A percentile compares a stretch with the other conserved stretches of the same genome.
These are phyloP conservation scores for Cheirogaleus medius DNA, from an alignment of 2,113 vertebrate genomes.

Conservation along the genomic window DNA sequence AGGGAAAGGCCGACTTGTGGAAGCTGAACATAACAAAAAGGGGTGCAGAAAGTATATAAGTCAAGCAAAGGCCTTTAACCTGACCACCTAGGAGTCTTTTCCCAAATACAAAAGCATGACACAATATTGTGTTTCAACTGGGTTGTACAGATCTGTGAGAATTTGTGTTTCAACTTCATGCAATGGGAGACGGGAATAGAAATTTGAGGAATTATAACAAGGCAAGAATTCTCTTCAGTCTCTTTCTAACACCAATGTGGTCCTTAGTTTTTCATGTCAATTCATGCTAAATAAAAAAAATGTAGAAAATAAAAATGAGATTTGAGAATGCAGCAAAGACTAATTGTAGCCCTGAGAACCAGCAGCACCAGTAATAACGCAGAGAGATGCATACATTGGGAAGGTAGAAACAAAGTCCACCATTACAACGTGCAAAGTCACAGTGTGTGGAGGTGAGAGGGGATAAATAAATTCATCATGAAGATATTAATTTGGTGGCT, in stretches of 20 bases:
- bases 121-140: background rate
- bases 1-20: background rate
- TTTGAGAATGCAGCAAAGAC: background rate
- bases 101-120: background rate
- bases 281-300: background rate
- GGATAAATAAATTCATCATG: background rate
- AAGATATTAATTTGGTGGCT: background rate
- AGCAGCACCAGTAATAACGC: background rate
- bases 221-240: background rate
- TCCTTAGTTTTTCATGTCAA: background rate
- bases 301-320: background rate
- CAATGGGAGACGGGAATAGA: background rate
- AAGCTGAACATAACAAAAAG: background rate
- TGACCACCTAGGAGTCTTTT: background rate
- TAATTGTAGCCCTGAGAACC: background rate
- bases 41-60: background rate
- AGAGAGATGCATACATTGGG: background rate
- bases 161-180: constrained; percentile 1
- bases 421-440: background rate
- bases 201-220: constrained; percentile 4
- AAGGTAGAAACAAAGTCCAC: background rate
- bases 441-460: background rate
- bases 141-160: background rate
- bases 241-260: background rate
- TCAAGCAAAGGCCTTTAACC: background rate